These are phyloP conservation scores for Lepidurus arcticus DNA, from an alignment of 1,140 invertebrate species.

Conservation along the genomic window DNA sequence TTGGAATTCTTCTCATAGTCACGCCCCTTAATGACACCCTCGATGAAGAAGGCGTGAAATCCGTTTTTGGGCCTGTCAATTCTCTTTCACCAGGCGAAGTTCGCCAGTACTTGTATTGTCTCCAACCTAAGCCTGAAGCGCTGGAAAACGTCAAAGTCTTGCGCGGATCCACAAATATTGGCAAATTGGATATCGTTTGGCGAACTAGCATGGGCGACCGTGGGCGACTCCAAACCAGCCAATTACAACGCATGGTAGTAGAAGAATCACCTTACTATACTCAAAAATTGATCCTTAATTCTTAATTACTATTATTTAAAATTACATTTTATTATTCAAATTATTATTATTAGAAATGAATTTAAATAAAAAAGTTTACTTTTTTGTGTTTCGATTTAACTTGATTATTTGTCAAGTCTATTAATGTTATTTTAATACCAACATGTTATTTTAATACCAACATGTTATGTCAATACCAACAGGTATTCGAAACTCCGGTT, in stretches of 20 bases:
- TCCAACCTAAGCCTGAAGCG: slow-evolving; percentile 68
- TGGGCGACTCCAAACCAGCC: slow-evolving; percentile 90
- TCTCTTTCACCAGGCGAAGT: slow-evolving; percentile 58
- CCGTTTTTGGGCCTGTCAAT: slow-evolving; percentile 79
- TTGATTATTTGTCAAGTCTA: too few relatives aligned
- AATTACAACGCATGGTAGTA: slow-evolving; percentile 75
- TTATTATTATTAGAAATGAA: too few relatives aligned
- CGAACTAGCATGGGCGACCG: slow-evolving; percentile 90
- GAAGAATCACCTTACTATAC: too few relatives aligned
- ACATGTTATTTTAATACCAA: too few relatives aligned
- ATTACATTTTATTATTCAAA: too few relatives aligned
- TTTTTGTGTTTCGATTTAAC: too few relatives aligned
- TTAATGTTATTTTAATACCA: too few relatives aligned
- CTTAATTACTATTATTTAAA: too few relatives aligned
- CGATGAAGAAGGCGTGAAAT: slow-evolving; percentile 50
- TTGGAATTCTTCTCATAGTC: neutral
- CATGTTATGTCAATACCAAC: too few relatives aligned
- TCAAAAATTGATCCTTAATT: too few relatives aligned
- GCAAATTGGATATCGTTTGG: slow-evolving; percentile 97
- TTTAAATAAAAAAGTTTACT: too few relatives aligned
- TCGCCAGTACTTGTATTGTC: slow-evolving; percentile 89
- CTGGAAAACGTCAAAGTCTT: slow-evolving; percentile 66
- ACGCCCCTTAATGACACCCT: slow-evolving; percentile 18
- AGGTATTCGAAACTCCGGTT: too few relatives aligned
- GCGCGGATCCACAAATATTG: slow-evolving; percentile 80